Evolutionary conservation across 2,888 invertebrate genomes (phyloP), one percentile per base, ranked within the genome.

Genomic region (Drosophila tanythrix): DNA sequence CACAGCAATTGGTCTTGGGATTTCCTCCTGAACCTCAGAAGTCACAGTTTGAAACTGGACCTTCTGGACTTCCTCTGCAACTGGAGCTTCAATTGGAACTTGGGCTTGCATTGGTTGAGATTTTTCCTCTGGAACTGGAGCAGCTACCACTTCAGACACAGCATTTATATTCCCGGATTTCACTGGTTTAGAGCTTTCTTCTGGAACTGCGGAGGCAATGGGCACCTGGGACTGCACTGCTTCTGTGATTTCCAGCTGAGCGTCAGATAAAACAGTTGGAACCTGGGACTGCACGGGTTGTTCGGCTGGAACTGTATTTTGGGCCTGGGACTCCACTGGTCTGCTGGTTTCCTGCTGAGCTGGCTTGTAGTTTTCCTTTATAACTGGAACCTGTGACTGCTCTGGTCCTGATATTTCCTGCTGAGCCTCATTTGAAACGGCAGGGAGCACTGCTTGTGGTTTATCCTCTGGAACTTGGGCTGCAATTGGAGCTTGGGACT

Each of bases 391-490:
- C 21, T 25, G 25, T 1, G 15, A 8, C 15, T 46, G 8, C 4
- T 8, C 15, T 46, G 15, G 2, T 25, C 46, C 25, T 21, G n/a
- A 13, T 10, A 15, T 10, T 35, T 36, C 35, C 11, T 25, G 35
- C 11, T 25, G 15, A 18, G 18, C 15, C 1, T 21, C 5, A 46
- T 4, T 46, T 46, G 25, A 3, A 46, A 0, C 46, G 4, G 8
- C 1, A 10, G 13, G 0, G 8, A 15, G 11, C 7, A n/a, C 2
- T 33, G 11, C 25, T 7, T 36, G 11, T 0, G 13, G 7, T 0
- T 25, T 25, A 25, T 55, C 18, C 11, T 55, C 15, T 11, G 10
- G 5, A 56, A 25, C 7, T 46, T 3, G 25, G 3, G 46, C 25
- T 15, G 15, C 25, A 46, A 46, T 46, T 8, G 4, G 25, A 25